phyloP scores from a whole-genome alignment of 2,888 invertebrate genomes.

The Rutpela maculata region DNA sequence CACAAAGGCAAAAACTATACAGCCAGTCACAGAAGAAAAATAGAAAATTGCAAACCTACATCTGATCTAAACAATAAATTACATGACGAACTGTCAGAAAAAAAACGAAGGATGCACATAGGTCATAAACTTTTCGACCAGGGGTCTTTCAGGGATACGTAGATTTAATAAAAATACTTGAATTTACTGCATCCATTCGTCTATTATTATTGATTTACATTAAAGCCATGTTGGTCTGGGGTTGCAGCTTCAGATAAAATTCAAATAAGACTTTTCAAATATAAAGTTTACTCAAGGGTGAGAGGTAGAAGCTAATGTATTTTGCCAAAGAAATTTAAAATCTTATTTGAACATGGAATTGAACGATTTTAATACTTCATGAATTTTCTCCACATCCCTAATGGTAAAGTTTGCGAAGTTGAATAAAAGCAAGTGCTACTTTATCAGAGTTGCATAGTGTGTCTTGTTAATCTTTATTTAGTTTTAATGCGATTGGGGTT shows the following conservation, averaged over 20 bases:
- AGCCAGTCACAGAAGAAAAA: too few species aligned
- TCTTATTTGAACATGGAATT: conserved; percentile 24
- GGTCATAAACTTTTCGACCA: too few species aligned
- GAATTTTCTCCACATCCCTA: conserved; percentile 10
- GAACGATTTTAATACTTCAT: conserved; percentile 27
- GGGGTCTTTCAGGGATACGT: too few species aligned
- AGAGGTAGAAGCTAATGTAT: conserved; percentile 23
- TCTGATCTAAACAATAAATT: too few species aligned
- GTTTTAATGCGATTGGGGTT: too few species aligned
- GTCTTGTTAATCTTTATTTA: background rate
- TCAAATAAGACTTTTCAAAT: conserved; percentile 29
- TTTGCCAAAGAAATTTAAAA: conserved; percentile 30
- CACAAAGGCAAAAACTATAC: too few species aligned
- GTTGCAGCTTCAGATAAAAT: conserved; percentile 24
- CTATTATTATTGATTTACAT: conserved; percentile 15
- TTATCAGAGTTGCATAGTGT: background rate
- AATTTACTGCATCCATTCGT: background rate
- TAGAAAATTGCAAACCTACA: too few species aligned
- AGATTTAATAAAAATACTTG: conserved; percentile 5
- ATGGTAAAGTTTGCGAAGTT: background rate
- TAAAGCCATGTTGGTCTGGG: conserved; percentile 13
- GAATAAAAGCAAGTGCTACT: background rate
- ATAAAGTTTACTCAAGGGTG: conserved; percentile 24
- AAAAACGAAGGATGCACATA: too few species aligned
- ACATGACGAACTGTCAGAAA: too few species aligned